Evolutionary conservation across 2,888 invertebrate genomes (phyloP).

Genomic region (Oscheius sp.): DNA sequence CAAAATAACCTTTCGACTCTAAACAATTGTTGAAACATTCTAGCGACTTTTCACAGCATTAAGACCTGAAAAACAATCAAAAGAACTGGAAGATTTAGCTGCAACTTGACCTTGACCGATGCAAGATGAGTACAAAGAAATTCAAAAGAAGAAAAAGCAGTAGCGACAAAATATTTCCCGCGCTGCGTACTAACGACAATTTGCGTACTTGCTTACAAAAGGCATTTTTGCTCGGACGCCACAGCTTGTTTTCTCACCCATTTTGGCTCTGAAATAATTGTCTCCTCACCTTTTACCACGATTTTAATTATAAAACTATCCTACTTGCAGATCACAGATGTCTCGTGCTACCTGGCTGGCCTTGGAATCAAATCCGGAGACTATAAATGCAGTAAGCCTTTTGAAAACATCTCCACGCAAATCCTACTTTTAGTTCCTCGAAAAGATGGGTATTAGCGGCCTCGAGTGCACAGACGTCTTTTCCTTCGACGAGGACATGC

Average conservation of each 20-base stretch:
- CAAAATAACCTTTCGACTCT: too few species aligned
- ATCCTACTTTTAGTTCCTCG: conserved; percentile 62
- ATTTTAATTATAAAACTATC: neutral
- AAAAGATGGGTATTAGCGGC: conserved; percentile 66
- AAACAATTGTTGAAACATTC: too few species aligned
- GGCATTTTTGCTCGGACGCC: neutral
- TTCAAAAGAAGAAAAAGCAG: neutral
- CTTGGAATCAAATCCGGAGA: conserved; percentile 22
- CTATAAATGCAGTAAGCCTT: conserved; percentile 17
- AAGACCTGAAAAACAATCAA: neutral
- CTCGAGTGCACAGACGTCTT: conserved; percentile 88
- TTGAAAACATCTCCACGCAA: neutral
- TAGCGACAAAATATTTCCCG: neutral
- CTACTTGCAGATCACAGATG: neutral
- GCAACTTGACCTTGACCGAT: neutral
- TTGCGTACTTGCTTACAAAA: neutral
- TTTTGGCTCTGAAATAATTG: neutral
- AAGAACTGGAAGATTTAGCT: neutral
- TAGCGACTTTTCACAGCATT: too few species aligned
- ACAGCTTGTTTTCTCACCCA: neutral
- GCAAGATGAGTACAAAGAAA: neutral
- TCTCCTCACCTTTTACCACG: neutral
- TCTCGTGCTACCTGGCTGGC: conserved; percentile 14
- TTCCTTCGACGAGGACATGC: conserved; percentile 87
- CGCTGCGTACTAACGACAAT: neutral